These are phyloP conservation scores for Aleiodes sp. DNA, from an alignment of 1,140 invertebrate genomes.

Conservation along the genomic window DNA sequence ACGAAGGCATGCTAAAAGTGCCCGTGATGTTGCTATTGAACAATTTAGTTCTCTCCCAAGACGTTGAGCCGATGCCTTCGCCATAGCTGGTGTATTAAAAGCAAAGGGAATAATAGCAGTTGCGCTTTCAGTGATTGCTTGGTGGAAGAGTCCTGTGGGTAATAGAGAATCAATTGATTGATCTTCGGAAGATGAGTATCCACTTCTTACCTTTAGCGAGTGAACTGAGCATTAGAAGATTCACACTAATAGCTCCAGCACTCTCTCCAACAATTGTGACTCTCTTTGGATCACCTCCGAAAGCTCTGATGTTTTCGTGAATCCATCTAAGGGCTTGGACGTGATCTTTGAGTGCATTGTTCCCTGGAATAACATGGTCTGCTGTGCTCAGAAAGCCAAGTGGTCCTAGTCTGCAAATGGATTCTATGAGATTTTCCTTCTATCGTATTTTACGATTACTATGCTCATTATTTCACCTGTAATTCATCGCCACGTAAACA, in stretches of 20 bases:
- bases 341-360: slow-evolving; percentile 81
- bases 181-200: not conserved
- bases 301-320: slow-evolving; percentile 51
- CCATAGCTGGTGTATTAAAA: slow-evolving; percentile 70
- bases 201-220: slow-evolving; percentile 69
- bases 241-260: slow-evolving; percentile 74
- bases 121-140: slow-evolving; percentile 81
- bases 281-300: slow-evolving; percentile 73
- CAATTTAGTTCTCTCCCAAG: slow-evolving; percentile 72
- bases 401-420: slow-evolving; percentile 67
- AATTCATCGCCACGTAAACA: slow-evolving; percentile 82
- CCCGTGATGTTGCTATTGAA: slow-evolving; percentile 60
- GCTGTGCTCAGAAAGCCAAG: slow-evolving; percentile 76
- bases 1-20: slow-evolving; percentile 71
- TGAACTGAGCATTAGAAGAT: slow-evolving; percentile 76
- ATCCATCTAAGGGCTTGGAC: slow-evolving; percentile 66
- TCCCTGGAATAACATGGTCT: slow-evolving; percentile 71
- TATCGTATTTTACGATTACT: slow-evolving; percentile 22
- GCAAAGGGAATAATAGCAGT: slow-evolving; percentile 82
- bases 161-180: not conserved
- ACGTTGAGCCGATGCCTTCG: slow-evolving; percentile 70
- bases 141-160: slow-evolving; percentile 74
- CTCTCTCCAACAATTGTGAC: slow-evolving; percentile 80
- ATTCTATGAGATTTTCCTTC: not conserved
- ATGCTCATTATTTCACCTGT: slow-evolving; percentile 71